Evolutionary conservation across 1,140 invertebrate genomes (phyloP), one percentile per base, ranked within the genome.

Genomic region (Rhyzopertha dominica): DNA sequence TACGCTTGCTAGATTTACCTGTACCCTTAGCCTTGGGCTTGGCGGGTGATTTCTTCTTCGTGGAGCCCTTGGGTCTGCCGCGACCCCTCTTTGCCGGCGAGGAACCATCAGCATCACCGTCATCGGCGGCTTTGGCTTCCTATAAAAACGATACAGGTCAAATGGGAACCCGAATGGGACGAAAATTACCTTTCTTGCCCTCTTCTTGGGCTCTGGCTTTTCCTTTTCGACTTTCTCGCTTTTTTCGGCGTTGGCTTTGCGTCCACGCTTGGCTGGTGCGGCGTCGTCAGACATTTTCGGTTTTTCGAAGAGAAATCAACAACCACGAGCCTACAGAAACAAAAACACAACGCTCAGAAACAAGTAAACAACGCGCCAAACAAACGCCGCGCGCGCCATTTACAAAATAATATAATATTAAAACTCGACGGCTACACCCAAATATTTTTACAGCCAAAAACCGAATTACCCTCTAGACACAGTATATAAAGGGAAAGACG

Each of bases 361-460:
- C 25, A 40, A 10, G 8, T 10, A 18, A 29, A 18, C 5, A 24
- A 28, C 12, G 24, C 9, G 10, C 29, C 13, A 30, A 9, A 18
- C 18, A 7, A 20, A 36, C 42, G 44, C 51, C 59, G 59, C 56
- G 57, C 54, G 59, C 59, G 59, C 59, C 59, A 59, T 58, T 51
- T 56, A 59, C 47, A 53, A 61, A 61, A 61, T 61, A 58, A 57
- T 59, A 59, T 45, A 57, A 61, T 55, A 61, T 59, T 61, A 59
- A 62, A 59, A 59, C 54, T 43, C 32, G 10, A 20, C 36, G 55
- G 30, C 55, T 49, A 60, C 59, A 62, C 59, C 57, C 57, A 54
- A 62, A 58, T 62, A 54, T 56, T 58, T 62, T 58, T 35, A 43
- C 31, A 30, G 8, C 14, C 8, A 43, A 55, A 51, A 28, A 49